phyloP scores from a whole-genome alignment of 2,113 vertebrate species.

The Hydrochoerus hydrochaeris region DNA sequence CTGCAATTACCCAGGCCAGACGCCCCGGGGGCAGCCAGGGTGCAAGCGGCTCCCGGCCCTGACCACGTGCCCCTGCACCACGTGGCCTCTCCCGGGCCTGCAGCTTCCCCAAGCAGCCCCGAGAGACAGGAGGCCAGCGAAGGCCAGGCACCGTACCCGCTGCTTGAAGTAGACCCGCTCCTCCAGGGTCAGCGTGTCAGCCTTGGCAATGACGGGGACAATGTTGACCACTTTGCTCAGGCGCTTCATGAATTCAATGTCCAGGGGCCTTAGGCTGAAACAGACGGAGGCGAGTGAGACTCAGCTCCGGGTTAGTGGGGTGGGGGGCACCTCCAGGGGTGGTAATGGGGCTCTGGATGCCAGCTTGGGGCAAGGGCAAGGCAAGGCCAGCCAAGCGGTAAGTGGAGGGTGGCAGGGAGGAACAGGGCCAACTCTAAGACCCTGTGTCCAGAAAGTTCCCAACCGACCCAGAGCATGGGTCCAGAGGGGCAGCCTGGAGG shows the following conservation, averaged over 20 bases:
- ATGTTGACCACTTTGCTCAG: conserved; percentile 99
- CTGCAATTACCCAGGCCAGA: not conserved
- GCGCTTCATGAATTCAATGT: conserved; percentile 98
- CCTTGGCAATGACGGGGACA: conserved; percentile 97
- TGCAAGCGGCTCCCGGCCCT: accelerated
- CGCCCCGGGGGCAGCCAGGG: not conserved
- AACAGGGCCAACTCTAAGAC: not conserved
- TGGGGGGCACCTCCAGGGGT: not conserved
- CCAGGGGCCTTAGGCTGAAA: conserved; percentile 93
- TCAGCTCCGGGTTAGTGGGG: accelerated
- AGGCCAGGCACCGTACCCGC: conserved; percentile 83
- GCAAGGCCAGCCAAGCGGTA: not conserved
- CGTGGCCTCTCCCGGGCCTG: not conserved
- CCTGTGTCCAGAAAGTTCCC: not conserved
- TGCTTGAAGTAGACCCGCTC: conserved; percentile 97
- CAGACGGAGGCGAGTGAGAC: not conserved
- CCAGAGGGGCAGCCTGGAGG: not conserved
- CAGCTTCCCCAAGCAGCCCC: not conserved
- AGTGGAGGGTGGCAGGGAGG: accelerated
- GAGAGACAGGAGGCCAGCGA: accelerated
- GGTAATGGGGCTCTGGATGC: not conserved
- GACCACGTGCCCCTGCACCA: not conserved
- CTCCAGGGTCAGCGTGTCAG: conserved; percentile 97
- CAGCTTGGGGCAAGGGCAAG: not conserved
- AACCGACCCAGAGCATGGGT: not conserved